Percentiles rank a stretch among this genome's conserved stretches.
These are phyloP conservation scores for Timandra comae DNA, from an alignment of 2,888 invertebrate genomes.

Conservation along the genomic window DNA sequence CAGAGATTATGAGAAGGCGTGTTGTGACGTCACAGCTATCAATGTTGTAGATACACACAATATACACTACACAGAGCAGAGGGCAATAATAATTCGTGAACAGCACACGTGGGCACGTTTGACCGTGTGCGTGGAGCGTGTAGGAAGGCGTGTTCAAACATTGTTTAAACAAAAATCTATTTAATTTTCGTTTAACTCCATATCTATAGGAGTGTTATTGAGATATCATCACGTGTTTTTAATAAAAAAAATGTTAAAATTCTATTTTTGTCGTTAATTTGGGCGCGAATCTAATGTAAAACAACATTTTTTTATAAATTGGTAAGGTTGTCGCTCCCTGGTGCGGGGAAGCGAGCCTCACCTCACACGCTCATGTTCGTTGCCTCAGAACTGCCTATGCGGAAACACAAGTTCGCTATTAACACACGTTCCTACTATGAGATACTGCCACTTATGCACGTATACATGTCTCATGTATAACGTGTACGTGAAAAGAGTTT, in stretches of 20 bases:
- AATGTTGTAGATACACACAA: conserved; percentile 39
- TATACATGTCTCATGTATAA: conserved; percentile 37
- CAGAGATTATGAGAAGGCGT: conserved; percentile 56
- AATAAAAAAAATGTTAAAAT: conserved; percentile 22
- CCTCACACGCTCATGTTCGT: conserved; percentile 60
- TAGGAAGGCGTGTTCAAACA: too few species aligned
- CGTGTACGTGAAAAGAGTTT: conserved; percentile 52
- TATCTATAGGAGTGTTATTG: too few species aligned
- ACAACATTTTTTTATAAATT: conserved; percentile 68
- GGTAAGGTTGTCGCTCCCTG: conserved; percentile 72
- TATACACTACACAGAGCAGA: conserved; percentile 1
- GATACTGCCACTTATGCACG: conserved; percentile 68
- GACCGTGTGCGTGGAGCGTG: conserved; percentile 53
- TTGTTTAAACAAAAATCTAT: too few species aligned
- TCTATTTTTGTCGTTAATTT: conserved; percentile 5
- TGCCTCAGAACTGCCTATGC: conserved; percentile 67
- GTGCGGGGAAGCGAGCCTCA: conserved; percentile 53
- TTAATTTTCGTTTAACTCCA: too few species aligned
- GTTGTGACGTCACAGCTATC: conserved; percentile 59
- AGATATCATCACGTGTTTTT: too few species aligned
- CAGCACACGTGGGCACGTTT: conserved; percentile 30
- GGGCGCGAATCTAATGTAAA: conserved; percentile 51
- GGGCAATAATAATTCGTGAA: too few species aligned
- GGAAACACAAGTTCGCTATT: conserved; percentile 73
- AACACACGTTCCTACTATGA: conserved; percentile 72